Conservation (phyloP, 2,113 vertebrate species). For the Cynoglossus semilaevis region DNA sequence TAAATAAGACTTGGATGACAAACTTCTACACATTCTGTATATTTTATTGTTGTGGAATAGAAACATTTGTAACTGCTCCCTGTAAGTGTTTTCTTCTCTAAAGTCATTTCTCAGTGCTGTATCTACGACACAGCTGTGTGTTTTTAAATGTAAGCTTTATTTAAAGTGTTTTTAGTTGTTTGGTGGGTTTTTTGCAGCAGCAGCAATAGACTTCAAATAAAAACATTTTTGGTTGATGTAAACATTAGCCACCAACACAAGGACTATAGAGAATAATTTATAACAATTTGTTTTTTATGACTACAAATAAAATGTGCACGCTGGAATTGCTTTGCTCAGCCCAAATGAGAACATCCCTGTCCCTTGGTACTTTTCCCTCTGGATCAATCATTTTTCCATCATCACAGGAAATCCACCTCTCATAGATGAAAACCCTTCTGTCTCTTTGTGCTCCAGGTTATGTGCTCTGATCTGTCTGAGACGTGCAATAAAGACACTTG, state of each 20-base stretch:
- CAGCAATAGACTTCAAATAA: neutral
- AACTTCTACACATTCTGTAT: constrained; percentile 17
- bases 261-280: constrained; percentile 40
- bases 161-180: constrained; percentile 20
- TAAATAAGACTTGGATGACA: constrained; percentile 23
- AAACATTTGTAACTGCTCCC: constrained; percentile 47
- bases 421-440: constrained; percentile 31
- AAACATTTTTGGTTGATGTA: constrained; percentile 43
- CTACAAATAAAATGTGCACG: constrained; percentile 58
- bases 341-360: constrained; percentile 37
- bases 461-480: constrained; percentile 69
- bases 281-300: constrained; percentile 55
- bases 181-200: constrained; percentile 7
- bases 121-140: constrained; percentile 41
- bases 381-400: constrained; percentile 24
- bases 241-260: constrained; percentile 30
- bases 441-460: constrained; percentile 66
- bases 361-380: constrained; percentile 25
- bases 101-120: constrained; percentile 42
- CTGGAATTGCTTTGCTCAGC: constrained; percentile 49
- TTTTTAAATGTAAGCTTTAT: constrained; percentile 48
- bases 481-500: constrained; percentile 73
- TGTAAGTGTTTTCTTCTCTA: constrained; percentile 44
- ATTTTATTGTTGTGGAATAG: constrained; percentile 39
- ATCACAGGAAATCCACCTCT: constrained; percentile 39